These are phyloP conservation scores for Cyphomyrmex costatus DNA, from an alignment of 1,140 invertebrate species.

Conservation along the genomic window DNA sequence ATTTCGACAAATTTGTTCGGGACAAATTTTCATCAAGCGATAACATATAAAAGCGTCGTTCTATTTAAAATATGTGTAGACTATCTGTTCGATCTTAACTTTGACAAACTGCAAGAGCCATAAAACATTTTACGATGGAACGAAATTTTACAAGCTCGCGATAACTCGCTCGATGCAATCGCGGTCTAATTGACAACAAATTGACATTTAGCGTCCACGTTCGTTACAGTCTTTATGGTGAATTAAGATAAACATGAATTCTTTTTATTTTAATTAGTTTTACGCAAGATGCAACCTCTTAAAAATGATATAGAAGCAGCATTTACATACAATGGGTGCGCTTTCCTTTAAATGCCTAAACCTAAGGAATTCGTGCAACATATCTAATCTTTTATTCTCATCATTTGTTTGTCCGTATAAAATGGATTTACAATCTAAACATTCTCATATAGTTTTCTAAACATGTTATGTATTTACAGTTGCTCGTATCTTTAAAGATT, in stretches of 20 bases:
- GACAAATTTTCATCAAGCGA: not conserved
- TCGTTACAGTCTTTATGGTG: not conserved
- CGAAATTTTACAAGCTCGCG: constrained; percentile 34
- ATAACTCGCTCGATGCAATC: constrained; percentile 7
- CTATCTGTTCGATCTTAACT: not conserved
- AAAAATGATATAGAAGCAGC: not conserved
- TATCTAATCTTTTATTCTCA: too few species aligned
- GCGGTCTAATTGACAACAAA: not conserved
- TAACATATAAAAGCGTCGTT: not conserved
- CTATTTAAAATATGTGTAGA: not conserved
- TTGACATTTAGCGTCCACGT: not conserved
- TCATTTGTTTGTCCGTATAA: too few species aligned
- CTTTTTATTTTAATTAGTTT: constrained; percentile 1
- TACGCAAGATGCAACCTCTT: not conserved
- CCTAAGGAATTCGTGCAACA: too few species aligned
- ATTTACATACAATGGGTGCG: not conserved
- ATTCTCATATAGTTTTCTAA: not conserved
- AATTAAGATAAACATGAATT: not conserved
- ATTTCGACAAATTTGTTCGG: not conserved
- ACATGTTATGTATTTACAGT: not conserved
- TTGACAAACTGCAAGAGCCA: not conserved
- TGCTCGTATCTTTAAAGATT: not conserved
- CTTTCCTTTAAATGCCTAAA: too few species aligned
- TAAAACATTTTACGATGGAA: not conserved
- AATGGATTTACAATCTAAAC: not conserved